Percentiles rank a stretch among this genome's conserved stretches.
Evolutionary conservation across 2,888 invertebrate genomes (phyloP).

Genomic region (Chromoteleia sp.): DNA sequence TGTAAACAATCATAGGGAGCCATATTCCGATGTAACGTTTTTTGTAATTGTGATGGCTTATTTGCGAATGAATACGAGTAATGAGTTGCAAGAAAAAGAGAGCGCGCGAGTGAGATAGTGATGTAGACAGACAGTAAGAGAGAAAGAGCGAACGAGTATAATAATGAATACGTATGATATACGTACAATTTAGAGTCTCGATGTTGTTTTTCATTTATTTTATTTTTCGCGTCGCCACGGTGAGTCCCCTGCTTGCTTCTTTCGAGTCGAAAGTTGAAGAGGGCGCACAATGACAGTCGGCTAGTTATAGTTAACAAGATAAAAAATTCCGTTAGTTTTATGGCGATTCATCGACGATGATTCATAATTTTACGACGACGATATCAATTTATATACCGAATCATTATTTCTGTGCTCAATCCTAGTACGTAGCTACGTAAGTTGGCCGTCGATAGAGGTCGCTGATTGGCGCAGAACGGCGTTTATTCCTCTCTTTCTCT

Average conservation of each 20-base stretch:
- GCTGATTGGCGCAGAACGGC: slow-evolving; percentile 12
- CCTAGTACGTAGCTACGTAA: slow-evolving; percentile 36
- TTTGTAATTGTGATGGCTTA: slow-evolving; percentile 66
- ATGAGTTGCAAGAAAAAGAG: slow-evolving; percentile 23
- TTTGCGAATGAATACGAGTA: slow-evolving; percentile 34
- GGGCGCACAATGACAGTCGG: background rate
- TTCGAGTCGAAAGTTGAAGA: background rate
- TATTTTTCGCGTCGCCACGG: slow-evolving; percentile 1
- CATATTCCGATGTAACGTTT: slow-evolving; percentile 67
- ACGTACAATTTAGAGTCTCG: slow-evolving; percentile 35
- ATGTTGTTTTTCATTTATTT: slow-evolving; percentile 25
- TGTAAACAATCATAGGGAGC: slow-evolving; percentile 66
- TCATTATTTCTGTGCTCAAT: slow-evolving; percentile 60
- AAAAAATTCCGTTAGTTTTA: slow-evolving; percentile 26
- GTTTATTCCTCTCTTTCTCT: slow-evolving; percentile 31
- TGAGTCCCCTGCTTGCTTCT: background rate
- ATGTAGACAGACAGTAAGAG: slow-evolving; percentile 9
- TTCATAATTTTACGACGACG: background rate
- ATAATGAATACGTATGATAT: slow-evolving; percentile 8
- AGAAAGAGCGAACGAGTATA: slow-evolving; percentile 41
- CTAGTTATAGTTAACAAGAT: background rate
- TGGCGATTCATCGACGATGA: slow-evolving; percentile 14
- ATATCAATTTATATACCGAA: slow-evolving; percentile 35
- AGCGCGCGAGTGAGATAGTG: slow-evolving; percentile 49
- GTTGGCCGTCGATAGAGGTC: slow-evolving; percentile 28